Percentiles rank a stretch among this genome's conserved stretches.
Evolutionary conservation across 2,797 vertebrate species (phyloP).

Genomic region (Bryconaethiops microstoma): DNA sequence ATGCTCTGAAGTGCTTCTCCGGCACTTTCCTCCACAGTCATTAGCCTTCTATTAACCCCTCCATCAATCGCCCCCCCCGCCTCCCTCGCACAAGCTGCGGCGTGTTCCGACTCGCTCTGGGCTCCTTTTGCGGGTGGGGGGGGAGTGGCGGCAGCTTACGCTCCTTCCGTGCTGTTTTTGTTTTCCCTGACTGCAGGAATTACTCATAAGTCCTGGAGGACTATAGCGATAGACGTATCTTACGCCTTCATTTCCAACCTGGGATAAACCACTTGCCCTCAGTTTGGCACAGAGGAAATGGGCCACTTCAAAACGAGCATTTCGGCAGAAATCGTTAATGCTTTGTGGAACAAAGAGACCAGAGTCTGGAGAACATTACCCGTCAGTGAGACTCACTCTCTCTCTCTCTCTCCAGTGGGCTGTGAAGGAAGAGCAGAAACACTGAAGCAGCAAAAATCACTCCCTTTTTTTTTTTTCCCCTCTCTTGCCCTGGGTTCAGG

Average conservation of each 20-base stretch:
- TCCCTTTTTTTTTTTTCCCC: not conserved
- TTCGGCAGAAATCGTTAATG: slow-evolving; percentile 22
- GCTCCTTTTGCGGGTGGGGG: slow-evolving; percentile 15
- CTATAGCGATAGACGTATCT: slow-evolving; percentile 30
- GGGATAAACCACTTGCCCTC: slow-evolving; percentile 28
- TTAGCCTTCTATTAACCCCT: slow-evolving; percentile 82
- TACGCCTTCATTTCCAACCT: slow-evolving; percentile 23
- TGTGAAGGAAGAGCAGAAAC: slow-evolving; percentile 43
- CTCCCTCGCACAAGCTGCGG: slow-evolving; percentile 14
- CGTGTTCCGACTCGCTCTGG: slow-evolving; percentile 40
- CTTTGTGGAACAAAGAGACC: slow-evolving; percentile 21
- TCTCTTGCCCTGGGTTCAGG: not conserved
- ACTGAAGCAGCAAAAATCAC: slow-evolving; percentile 42
- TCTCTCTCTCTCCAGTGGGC: slow-evolving; percentile 39
- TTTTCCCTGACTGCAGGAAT: slow-evolving; percentile 47
- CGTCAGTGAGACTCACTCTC: slow-evolving; percentile 28
- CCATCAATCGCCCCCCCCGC: slow-evolving; percentile 68
- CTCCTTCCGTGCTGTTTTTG: slow-evolving; percentile 30
- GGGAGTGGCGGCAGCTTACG: slow-evolving; percentile 15
- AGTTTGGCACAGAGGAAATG: slow-evolving; percentile 30
- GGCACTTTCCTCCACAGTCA: slow-evolving; percentile 77
- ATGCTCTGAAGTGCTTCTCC: slow-evolving; percentile 76
- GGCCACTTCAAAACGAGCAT: slow-evolving; percentile 9
- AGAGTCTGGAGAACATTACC: slow-evolving; percentile 31
- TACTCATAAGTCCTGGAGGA: slow-evolving; percentile 32